Conservation (phyloP, 1,140 invertebrate genomes). For the Plutomurus gul region DNA sequence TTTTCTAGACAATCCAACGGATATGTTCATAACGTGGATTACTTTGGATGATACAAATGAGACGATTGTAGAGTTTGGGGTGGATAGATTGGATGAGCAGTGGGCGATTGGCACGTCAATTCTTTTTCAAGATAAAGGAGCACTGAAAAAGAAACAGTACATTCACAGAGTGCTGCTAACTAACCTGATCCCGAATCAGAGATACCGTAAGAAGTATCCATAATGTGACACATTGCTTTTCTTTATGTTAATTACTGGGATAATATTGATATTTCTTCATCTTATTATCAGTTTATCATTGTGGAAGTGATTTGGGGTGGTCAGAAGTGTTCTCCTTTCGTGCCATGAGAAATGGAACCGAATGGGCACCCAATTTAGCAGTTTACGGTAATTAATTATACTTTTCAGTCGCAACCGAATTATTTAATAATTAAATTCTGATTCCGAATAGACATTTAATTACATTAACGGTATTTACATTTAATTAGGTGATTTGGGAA, state of each 20-base stretch:
- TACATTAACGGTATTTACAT: too few species aligned
- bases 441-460: too few species aligned
- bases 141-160: slow-evolving; percentile 69
- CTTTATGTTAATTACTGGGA: neutral
- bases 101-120: slow-evolving; percentile 64
- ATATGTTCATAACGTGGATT: slow-evolving; percentile 88
- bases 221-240: too few species aligned
- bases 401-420: too few species aligned
- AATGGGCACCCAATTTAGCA: slow-evolving; percentile 79
- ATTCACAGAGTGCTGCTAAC: slow-evolving; percentile 75
- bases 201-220: slow-evolving; percentile 70
- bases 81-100: slow-evolving; percentile 61
- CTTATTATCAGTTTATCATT: slow-evolving; percentile 72
- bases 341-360: slow-evolving; percentile 64
- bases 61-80: slow-evolving; percentile 78
- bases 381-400: slow-evolving; percentile 68
- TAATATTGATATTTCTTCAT: slow-evolving; percentile 23
- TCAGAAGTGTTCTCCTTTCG: slow-evolving; percentile 76
- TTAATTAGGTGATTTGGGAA: slow-evolving; percentile 46
- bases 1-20: slow-evolving; percentile 64
- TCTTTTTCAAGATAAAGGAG: slow-evolving; percentile 80
- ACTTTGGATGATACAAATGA: slow-evolving; percentile 73
- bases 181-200: slow-evolving; percentile 64
- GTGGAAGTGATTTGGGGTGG: slow-evolving; percentile 78
- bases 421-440: too few species aligned